Percentiles rank a stretch among this genome's conserved stretches.
phyloP scores from a whole-genome alignment of 2,888 invertebrate genomes.

The Lumbricus terrestris region DNA sequence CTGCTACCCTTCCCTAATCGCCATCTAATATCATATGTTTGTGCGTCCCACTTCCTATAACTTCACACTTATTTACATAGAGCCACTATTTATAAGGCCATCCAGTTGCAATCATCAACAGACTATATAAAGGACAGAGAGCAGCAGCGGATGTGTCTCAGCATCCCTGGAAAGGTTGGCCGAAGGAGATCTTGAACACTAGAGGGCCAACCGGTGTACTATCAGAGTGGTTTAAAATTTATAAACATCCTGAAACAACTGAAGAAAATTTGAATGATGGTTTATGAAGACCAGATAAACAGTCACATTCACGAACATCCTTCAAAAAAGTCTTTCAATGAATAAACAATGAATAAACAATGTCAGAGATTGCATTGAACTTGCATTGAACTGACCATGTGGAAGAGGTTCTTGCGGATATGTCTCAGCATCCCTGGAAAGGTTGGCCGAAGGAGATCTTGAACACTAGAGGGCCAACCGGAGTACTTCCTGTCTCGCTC shows the following conservation, averaged over 20 bases:
- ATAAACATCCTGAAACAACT: too few relatives aligned
- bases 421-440: slow-evolving; percentile 93
- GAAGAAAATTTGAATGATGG: background rate
- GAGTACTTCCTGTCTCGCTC: slow-evolving; percentile 84
- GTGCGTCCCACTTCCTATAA: too few relatives aligned
- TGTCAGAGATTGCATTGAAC: too few relatives aligned
- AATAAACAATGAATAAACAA: too few relatives aligned
- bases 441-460: slow-evolving; percentile 89
- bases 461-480: slow-evolving; percentile 83
- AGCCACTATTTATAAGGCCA: too few relatives aligned
- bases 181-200: slow-evolving; percentile 85
- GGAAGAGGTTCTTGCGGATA: slow-evolving; percentile 65
- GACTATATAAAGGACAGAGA: too few relatives aligned
- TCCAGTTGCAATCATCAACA: too few relatives aligned
- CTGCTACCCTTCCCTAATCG: too few relatives aligned
- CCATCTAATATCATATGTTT: too few relatives aligned
- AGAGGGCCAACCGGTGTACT: slow-evolving; percentile 84
- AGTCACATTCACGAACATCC: background rate
- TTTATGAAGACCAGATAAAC: background rate
- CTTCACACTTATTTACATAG: too few relatives aligned
- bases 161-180: slow-evolving; percentile 97
- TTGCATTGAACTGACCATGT: slow-evolving; percentile 58
- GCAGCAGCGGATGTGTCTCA: slow-evolving; percentile 69
- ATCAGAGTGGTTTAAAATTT: too few relatives aligned
- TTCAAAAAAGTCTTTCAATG: background rate